These are phyloP conservation scores for Meganola albula DNA, from an alignment of 2,888 invertebrate species.

Conservation along the genomic window DNA sequence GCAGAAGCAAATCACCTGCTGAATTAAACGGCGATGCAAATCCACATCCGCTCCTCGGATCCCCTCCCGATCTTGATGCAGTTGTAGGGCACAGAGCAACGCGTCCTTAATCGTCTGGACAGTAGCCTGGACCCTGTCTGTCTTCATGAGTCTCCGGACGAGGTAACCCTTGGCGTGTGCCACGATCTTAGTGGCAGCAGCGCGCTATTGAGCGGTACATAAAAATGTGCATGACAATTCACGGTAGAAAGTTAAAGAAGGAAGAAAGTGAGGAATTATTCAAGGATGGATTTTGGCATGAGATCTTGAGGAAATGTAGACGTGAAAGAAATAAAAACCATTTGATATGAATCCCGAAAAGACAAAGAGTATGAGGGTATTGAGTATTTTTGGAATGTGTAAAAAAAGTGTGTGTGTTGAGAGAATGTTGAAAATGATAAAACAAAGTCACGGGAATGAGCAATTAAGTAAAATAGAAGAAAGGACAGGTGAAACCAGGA, in stretches of 20 bases:
- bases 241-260: background rate
- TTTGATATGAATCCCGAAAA: too few relatives aligned
- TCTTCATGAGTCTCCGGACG: slow-evolving; percentile 87
- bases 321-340: too few relatives aligned
- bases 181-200: slow-evolving; percentile 82
- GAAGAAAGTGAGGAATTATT: background rate
- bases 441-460: too few relatives aligned
- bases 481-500: too few relatives aligned
- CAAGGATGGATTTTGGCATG: too few relatives aligned
- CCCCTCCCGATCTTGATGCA: slow-evolving; percentile 80
- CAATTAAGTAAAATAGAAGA: too few relatives aligned
- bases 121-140: slow-evolving; percentile 87
- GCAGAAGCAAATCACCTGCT: slow-evolving; percentile 75
- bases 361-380: too few relatives aligned
- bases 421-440: too few relatives aligned
- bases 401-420: too few relatives aligned
- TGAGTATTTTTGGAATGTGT: too few relatives aligned
- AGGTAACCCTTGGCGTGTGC: slow-evolving; percentile 87
- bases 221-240: slow-evolving; percentile 37
- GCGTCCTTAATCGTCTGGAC: slow-evolving; percentile 90
- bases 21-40: slow-evolving; percentile 84
- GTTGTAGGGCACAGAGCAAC: slow-evolving; percentile 84
- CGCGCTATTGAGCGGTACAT: slow-evolving; percentile 50
- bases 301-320: too few relatives aligned
- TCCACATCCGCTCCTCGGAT: slow-evolving; percentile 82